Percentiles rank a stretch among this genome's conserved stretches.
These are phyloP conservation scores for Buphagus erythrorhynchus DNA, from an alignment of 2,797 vertebrate genomes.

Conservation along the genomic window DNA sequence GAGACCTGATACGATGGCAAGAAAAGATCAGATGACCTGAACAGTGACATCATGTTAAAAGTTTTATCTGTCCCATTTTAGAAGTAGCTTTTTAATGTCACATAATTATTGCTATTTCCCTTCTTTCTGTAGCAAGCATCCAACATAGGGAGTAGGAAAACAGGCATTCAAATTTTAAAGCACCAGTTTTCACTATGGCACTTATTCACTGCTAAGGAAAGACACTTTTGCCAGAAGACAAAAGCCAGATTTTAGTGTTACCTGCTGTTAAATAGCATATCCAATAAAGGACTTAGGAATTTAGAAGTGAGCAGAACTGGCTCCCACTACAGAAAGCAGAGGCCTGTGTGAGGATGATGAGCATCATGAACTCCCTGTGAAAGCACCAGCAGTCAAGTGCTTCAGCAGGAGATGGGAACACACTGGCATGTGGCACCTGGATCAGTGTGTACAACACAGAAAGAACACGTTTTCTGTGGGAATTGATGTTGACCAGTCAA, in stretches of 20 bases:
- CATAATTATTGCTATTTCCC: neutral
- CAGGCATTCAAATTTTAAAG: neutral
- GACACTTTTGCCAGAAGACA: neutral
- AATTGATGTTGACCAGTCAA: neutral
- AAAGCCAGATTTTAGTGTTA: neutral
- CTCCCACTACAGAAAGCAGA: neutral
- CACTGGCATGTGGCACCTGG: rapidly evolving
- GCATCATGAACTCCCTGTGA: neutral
- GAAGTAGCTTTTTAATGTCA: neutral
- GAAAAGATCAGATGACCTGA: neutral
- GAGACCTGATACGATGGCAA: neutral
- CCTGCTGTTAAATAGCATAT: neutral
- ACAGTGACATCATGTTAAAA: neutral
- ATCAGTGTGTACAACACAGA: rapidly evolving
- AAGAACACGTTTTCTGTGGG: neutral
- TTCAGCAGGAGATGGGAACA: neutral
- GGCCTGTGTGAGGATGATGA: neutral
- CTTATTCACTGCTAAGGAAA: neutral
- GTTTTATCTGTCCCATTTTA: neutral
- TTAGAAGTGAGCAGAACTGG: neutral
- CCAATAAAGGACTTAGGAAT: neutral
- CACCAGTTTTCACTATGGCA: neutral
- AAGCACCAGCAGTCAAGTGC: neutral
- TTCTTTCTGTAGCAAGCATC: neutral
- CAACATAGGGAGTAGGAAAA: neutral